phyloP scores from a whole-genome alignment of 1,140 invertebrate species.

The Oncopeltus fasciatus region DNA sequence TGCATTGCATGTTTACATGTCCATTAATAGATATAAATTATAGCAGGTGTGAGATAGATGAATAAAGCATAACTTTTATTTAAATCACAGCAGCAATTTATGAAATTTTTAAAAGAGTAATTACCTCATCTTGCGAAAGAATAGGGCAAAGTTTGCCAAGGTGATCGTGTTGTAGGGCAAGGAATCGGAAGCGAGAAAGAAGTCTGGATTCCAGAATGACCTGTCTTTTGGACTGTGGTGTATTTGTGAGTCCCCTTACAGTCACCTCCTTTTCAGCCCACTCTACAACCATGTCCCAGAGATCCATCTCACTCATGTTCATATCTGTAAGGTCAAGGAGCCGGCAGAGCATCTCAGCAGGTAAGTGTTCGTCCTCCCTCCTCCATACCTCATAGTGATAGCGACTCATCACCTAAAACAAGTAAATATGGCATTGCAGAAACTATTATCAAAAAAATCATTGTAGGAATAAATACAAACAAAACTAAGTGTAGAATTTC shows the following conservation, averaged over 20 bases:
- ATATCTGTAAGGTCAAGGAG: slow-evolving; percentile 21
- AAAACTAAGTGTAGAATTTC: no score
- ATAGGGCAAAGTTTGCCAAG: neutral
- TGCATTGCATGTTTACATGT: no score
- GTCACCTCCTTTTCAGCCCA: slow-evolving; percentile 21
- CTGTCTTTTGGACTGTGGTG: slow-evolving; percentile 11
- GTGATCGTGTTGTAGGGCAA: slow-evolving; percentile 11
- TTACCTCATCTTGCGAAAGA: neutral
- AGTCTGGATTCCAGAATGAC: slow-evolving; percentile 16
- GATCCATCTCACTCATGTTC: slow-evolving; percentile 22
- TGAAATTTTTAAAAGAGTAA: no score
- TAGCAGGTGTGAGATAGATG: no score
- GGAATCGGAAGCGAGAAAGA: slow-evolving; percentile 21
- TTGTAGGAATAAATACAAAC: no score
- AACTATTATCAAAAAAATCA: no score
- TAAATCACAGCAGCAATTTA: no score
- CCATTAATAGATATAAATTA: no score
- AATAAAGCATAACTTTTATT: no score
- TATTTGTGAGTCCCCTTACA: neutral
- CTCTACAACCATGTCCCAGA: slow-evolving; percentile 17
- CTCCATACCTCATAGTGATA: slow-evolving; percentile 20
- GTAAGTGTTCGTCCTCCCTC: slow-evolving; percentile 15
- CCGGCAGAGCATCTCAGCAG: slow-evolving; percentile 11
- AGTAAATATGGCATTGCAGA: no score
- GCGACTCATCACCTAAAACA: slow-evolving; percentile 21